Conservation (phyloP, 2,888 invertebrate species). For the Epinotia bilunana region DNA sequence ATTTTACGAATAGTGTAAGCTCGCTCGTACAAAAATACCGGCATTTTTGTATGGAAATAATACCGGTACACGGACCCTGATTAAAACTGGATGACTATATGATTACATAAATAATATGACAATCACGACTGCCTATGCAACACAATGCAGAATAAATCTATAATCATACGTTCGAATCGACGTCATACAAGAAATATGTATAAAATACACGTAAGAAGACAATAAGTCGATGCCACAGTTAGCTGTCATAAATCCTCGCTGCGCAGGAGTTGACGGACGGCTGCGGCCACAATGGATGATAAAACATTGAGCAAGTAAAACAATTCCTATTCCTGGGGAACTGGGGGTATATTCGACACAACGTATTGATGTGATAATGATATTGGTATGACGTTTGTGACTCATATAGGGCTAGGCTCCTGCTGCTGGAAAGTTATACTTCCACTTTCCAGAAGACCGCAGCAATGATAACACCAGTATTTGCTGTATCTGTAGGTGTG, state of each 20-base stretch:
- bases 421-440: neutral
- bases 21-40: no score
- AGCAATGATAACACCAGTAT: no score
- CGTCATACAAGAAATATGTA: neutral
- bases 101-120: no score
- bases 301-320: conserved; percentile 14
- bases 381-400: neutral
- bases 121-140: no score
- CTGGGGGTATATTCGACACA: neutral
- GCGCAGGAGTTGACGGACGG: conserved; percentile 15
- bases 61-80: no score
- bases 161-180: no score
- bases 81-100: no score
- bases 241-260: conserved; percentile 16
- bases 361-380: neutral
- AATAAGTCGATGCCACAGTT: conserved; percentile 1
- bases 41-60: no score
- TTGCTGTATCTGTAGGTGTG: no score
- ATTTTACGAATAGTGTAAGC: no score
- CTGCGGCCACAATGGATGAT: conserved; percentile 16
- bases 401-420: neutral
- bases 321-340: neutral
- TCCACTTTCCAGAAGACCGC: neutral
- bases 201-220: neutral
- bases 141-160: no score